phyloP scores from a whole-genome alignment of 2,888 invertebrate genomes.

The Cryptosula pallasiana region DNA sequence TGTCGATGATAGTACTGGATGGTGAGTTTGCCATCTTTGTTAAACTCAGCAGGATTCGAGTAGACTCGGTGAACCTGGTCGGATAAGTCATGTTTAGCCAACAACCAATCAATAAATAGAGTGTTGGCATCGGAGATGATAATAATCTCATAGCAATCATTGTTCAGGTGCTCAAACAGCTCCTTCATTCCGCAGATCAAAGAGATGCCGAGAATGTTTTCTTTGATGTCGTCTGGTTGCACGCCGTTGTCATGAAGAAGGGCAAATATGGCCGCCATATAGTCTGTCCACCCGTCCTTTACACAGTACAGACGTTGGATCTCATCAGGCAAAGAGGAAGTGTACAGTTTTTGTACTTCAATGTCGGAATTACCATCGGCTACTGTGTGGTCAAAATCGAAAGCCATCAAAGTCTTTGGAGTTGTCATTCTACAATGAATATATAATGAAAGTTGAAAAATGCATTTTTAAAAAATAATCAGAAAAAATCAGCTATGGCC shows the following conservation, averaged over 20 bases:
- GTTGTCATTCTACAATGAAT: no score
- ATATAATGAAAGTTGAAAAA: no score
- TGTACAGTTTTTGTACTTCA: constrained; percentile 60
- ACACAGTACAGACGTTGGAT: background rate
- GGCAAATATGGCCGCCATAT: constrained; percentile 69
- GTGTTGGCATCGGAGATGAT: constrained; percentile 76
- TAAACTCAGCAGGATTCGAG: constrained; percentile 67
- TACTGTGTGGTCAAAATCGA: constrained; percentile 78
- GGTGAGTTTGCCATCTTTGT: constrained; percentile 50
- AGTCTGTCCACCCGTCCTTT: constrained; percentile 64
- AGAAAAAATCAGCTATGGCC: no score
- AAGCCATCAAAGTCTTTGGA: constrained; percentile 59
- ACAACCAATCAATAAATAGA: constrained; percentile 65
- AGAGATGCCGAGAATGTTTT: constrained; percentile 59
- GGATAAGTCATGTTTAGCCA: constrained; percentile 52
- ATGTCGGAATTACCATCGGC: constrained; percentile 70
- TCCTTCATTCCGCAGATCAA: constrained; percentile 62
- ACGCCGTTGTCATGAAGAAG: constrained; percentile 57
- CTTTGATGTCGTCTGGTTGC: constrained; percentile 56
- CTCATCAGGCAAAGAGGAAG: constrained; percentile 58
- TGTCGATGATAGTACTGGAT: constrained; percentile 67
- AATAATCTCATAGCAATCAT: constrained; percentile 58
- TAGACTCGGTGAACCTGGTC: constrained; percentile 57
- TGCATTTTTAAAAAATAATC: no score
- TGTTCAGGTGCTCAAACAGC: constrained; percentile 56